Evolutionary conservation across 2,888 invertebrate genomes (phyloP).

Genomic region (Plagodis pulveraria): DNA sequence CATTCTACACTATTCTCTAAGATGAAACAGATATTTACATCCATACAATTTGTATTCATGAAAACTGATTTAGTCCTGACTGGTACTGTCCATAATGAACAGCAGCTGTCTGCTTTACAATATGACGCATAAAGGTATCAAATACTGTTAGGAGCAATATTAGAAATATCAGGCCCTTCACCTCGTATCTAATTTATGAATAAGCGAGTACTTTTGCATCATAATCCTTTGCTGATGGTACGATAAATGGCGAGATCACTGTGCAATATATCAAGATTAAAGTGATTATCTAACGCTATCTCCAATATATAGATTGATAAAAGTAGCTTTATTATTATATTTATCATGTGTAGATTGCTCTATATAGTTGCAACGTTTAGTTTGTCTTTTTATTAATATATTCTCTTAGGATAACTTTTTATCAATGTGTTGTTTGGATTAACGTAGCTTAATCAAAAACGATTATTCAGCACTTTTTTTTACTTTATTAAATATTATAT

Average conservation of each 20-base stretch:
- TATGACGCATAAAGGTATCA: background rate
- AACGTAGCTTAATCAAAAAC: too few relatives aligned
- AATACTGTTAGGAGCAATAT: slow-evolving; percentile 1
- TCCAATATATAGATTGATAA: slow-evolving; percentile 56
- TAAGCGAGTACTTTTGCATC: slow-evolving; percentile 34
- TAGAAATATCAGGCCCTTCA: too few relatives aligned
- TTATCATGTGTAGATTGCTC: slow-evolving; percentile 29
- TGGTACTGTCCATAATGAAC: slow-evolving; percentile 22
- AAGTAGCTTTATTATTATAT: slow-evolving; percentile 27
- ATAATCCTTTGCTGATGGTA: slow-evolving; percentile 46
- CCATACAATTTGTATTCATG: slow-evolving; percentile 45
- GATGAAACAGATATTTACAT: slow-evolving; percentile 36
- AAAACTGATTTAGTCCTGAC: slow-evolving; percentile 27
- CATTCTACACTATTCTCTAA: slow-evolving; percentile 43
- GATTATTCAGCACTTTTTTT: background rate
- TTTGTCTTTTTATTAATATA: background rate
- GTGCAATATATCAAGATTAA: slow-evolving; percentile 60
- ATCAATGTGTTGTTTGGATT: too few relatives aligned
- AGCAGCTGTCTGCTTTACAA: slow-evolving; percentile 1
- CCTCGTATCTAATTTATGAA: slow-evolving; percentile 39
- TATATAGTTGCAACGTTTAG: slow-evolving; percentile 9
- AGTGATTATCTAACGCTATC: slow-evolving; percentile 45
- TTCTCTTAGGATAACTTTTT: too few relatives aligned
- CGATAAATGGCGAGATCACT: slow-evolving; percentile 52
- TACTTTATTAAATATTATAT: background rate